Base-by-base conservation (phyloP, 2,888 invertebrate species). In the Cerastoderma edule region DNA sequence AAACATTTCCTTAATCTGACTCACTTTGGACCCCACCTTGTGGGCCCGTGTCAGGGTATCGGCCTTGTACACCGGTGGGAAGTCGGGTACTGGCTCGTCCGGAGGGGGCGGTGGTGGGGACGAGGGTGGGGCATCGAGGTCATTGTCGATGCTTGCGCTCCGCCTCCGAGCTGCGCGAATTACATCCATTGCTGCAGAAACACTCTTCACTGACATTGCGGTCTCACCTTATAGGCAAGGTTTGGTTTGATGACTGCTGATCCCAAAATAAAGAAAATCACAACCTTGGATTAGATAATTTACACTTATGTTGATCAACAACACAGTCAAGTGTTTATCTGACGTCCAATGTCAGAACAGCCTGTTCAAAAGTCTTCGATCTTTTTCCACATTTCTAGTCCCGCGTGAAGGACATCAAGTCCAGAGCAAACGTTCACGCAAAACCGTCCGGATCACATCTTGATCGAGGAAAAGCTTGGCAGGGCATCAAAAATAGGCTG, bases 1-100 rank as follows among this genome's bases (percentile, higher is more conserved):
- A 67, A 91, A 91, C 83, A 87, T 88, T 65, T 89, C 89, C 57
- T 89, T 90, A 57, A 91, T 86, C 50, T 85, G 83, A 67, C 89
- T 90, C n/a, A 91, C 91, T 39, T 88, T 90, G 22, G 87, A 86
- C 0, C 75, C 74, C 3, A 75, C 72, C 53, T 78, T 82, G 4
- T 64, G 28, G 4, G 65, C 35, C 16, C 76, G 57, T 10, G 78
- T 64, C 28, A 75, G 48, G 0, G 73, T 65, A 22, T 75, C 73
- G 2, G 79, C 28, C 50, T 75, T 77, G 46, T 79, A 77, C 2
- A 70, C 72, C 0, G 77, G 71, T 28, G 79, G 78, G 28, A 80
- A 74, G 39, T 75, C 72, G 39, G 72, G 81, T 33, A 53, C 48
- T 33, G 50, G 75, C n/a, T n/a, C 54, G 30, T 66, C 79, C 10